Base-by-base conservation (phyloP, 2,888 invertebrate species). In the Molorchus minor region DNA sequence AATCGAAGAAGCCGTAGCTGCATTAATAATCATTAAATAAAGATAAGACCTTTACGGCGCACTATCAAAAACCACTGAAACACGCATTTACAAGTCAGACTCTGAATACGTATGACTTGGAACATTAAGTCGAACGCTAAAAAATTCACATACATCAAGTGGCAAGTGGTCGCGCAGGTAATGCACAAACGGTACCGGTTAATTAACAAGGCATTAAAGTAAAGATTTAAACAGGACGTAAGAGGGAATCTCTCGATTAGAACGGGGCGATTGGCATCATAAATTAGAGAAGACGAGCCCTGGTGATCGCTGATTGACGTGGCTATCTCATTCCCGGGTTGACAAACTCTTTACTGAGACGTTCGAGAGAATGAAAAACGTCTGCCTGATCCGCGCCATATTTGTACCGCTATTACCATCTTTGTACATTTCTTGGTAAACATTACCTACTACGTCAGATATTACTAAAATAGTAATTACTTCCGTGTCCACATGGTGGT, bases 321-420 rank as follows among this genome's bases (percentile, higher is more conserved):
- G 16, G 49, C 54, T 51, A 36, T 56, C 20, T 55, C 56, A 49
- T 56, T 60, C 35, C 51, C 56, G 53, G 61, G 61, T 61, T 61
- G 61, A 61, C 57, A 58, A 61, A 61, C 57, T 61, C 61, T 61
- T 58, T 54, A 61, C 56, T 49, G 61, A 53, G 49, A 54, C 53
- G 55, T 56, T 49, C 56, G 33, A n/a, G 35, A 52, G 44, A 51
- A 45, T 51, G 51, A 60, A 60, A 60, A 60, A 58, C n/a, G 36
- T 44, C 47, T 43, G 54, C 54, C 54, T 58, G 52, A 60, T 52
- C 47, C 44, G 41, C 38, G 25, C 64, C 64, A 60, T 65, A 64
- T 65, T 67, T 61, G 62, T 61, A 62, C 51, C 30, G 54, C 57
- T 41, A 49, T 53, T 62, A 30, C 64, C 66, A 61, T 67, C 45